Evolutionary conservation across 2,797 vertebrate genomes (phyloP), one percentile per base, ranked within the genome.

Genomic region (Furcifer pardalis): DNA sequence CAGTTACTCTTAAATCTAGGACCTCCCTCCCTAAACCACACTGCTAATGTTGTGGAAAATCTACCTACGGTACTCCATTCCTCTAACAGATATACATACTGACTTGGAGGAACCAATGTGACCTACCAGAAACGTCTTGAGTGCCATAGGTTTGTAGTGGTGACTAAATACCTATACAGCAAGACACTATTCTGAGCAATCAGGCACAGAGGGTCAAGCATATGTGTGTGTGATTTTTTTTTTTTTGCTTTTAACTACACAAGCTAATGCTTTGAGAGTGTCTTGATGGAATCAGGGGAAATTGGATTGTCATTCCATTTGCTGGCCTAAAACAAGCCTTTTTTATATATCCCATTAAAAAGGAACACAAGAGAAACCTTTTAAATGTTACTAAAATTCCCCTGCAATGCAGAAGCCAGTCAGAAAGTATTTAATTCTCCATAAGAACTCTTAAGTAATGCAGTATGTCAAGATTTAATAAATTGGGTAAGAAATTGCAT

Each of bases 291-390:
- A 98, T 98, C 97, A 97, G 96, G 96, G 75, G 95, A 99, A 99
- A 99, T 98, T 99, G 98, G 98, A 99, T 99, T 99, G 97, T 97
- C 94, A 96, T 95, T 97, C 97, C 97, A 98, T 98, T 98, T 98
- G 97, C 97, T 97, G 97, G 97, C 95, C 96, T 97, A 96, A 97
- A 96, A 96, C 95, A 96, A 97, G 95, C 93, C 95, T 95, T 96
- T 94, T 96, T 94, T 95, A 96, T 96, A 97, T 97, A 98, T 98
- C 97, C 97, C 96, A 98, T 98, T 98, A 98, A 83, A 84, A 84
- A 93, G 95, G 94, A 95, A 97, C 95, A 95, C 96, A 97, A 95
- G 96, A 97, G 91, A 97, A 97, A 95, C 96, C 96, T 96, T 96
- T 97, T 97, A 97, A 97, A 97, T 96, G 96, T 97, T 96, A 97